phyloP scores from a whole-genome alignment of 2,888 invertebrate species.

The Strigamia maritima region DNA sequence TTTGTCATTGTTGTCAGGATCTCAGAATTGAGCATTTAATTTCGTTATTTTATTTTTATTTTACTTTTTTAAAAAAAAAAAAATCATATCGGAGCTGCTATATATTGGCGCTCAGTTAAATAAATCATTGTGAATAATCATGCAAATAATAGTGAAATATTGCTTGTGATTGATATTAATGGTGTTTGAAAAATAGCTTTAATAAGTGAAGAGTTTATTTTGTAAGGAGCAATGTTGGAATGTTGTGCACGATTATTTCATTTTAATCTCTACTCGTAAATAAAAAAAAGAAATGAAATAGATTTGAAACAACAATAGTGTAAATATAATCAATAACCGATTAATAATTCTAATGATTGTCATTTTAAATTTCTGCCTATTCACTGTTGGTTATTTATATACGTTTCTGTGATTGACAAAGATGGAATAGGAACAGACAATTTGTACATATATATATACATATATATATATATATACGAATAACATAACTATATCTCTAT shows the following conservation, averaged over 20 bases:
- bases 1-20: conserved; percentile 18
- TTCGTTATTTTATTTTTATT: background rate
- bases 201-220: conserved; percentile 18
- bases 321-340: background rate
- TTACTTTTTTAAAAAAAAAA: background rate
- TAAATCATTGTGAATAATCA: conserved; percentile 25
- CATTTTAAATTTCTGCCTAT: conserved; percentile 30
- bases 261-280: background rate
- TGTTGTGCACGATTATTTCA: conserved; percentile 18
- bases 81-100: conserved; percentile 13
- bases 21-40: conserved; percentile 23
- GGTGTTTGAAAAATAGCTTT: background rate
- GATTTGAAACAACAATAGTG: background rate
- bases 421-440: conserved; percentile 12
- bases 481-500: background rate
- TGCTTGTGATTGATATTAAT: conserved; percentile 22
- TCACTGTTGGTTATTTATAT: conserved; percentile 27
- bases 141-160: conserved; percentile 1
- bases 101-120: conserved; percentile 9
- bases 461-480: background rate
- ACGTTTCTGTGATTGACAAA: conserved; percentile 20
- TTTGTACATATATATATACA: conserved; percentile 22
- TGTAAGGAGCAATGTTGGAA: background rate
- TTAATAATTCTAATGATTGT: conserved; percentile 8
- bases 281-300: background rate